phyloP scores from a whole-genome alignment of 2,797 vertebrate species.

The Myotis pilosus region DNA sequence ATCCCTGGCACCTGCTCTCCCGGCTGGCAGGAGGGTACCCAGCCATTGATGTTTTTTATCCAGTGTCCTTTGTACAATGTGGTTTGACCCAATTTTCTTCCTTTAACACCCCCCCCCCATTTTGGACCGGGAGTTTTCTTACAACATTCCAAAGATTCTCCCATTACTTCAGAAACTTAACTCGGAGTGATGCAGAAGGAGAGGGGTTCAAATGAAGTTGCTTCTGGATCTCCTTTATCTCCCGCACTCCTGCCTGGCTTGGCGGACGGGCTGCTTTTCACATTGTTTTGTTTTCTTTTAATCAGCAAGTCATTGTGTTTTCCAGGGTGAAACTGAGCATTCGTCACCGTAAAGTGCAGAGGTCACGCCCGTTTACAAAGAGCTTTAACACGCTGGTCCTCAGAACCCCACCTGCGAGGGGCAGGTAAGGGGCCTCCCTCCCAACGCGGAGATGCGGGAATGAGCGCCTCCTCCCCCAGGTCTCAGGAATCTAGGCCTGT shows the following conservation, averaged over 20 bases:
- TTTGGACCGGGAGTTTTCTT: slow-evolving; percentile 40
- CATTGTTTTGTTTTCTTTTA: neutral
- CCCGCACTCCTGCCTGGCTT: neutral
- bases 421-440: neutral
- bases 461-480: neutral
- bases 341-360: neutral
- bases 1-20: slow-evolving; percentile 15
- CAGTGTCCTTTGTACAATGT: slow-evolving; percentile 26
- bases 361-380: neutral
- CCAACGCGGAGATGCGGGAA: neutral
- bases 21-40: neutral
- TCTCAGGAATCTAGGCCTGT: neutral
- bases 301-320: slow-evolving; percentile 27
- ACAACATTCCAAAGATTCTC: slow-evolving; percentile 35
- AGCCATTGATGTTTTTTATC: slow-evolving; percentile 44
- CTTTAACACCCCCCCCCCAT: neutral
- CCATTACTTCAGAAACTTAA: slow-evolving; percentile 42
- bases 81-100: slow-evolving; percentile 33
- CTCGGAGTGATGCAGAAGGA: slow-evolving; percentile 11
- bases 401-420: neutral
- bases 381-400: slow-evolving; percentile 1
- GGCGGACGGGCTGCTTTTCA: slow-evolving; percentile 18
- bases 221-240: slow-evolving; percentile 7
- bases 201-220: neutral
- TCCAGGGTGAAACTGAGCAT: neutral